Evolutionary conservation across 2,797 vertebrate genomes (phyloP).

Genomic region (Myotis pilosus): DNA sequence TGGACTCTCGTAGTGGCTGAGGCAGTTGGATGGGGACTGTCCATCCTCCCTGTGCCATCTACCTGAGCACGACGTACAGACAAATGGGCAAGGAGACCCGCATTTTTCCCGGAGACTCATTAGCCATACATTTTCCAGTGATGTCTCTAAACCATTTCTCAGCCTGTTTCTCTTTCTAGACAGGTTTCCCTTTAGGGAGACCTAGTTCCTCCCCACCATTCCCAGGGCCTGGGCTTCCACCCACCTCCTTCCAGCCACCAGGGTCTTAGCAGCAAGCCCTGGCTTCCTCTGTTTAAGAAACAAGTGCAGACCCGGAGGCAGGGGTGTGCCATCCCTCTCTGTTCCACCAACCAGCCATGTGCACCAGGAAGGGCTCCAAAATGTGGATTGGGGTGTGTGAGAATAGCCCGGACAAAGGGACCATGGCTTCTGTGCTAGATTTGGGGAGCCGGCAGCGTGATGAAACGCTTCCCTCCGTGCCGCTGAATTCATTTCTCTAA

Average conservation of each 20-base stretch:
- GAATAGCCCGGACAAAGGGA: slow-evolving; percentile 39
- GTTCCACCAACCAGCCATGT: neutral
- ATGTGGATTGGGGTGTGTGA: neutral
- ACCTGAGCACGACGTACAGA: neutral
- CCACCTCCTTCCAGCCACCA: neutral
- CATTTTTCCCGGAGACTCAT: neutral
- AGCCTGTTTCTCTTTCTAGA: neutral
- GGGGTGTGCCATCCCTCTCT: neutral
- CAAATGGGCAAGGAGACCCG: neutral
- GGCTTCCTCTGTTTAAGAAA: neutral
- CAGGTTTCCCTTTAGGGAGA: neutral
- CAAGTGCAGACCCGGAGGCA: neutral
- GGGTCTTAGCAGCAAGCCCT: neutral
- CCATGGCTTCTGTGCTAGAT: slow-evolving; percentile 76
- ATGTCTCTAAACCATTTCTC: neutral
- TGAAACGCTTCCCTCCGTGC: slow-evolving; percentile 83
- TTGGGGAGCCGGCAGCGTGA: slow-evolving; percentile 79
- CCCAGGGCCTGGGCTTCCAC: neutral
- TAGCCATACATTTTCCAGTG: neutral
- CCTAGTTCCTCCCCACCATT: neutral
- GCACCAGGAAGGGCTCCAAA: neutral
- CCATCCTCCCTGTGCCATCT: neutral
- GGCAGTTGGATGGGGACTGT: neutral
- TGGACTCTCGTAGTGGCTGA: neutral
- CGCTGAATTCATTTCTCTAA: slow-evolving; percentile 86